Evolutionary conservation across 2,797 vertebrate genomes (phyloP), one percentile per base, ranked within the genome.

Genomic region (Knipowitschia caucasica): DNA sequence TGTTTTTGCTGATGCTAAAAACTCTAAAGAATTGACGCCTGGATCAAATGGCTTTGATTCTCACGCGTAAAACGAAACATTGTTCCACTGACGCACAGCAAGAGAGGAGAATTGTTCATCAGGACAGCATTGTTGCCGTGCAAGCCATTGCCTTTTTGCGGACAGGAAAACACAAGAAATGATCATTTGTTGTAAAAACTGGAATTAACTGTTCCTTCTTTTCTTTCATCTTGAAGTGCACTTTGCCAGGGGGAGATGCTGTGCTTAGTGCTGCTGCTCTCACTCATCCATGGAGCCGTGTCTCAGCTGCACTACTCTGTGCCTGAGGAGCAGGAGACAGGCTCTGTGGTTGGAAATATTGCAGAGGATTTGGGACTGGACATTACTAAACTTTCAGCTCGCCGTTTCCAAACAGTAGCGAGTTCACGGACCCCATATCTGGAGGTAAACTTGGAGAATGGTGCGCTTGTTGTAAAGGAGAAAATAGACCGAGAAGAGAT

Each of bases 311-410:
- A 92, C 82, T 98, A 95, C 85, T 93, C 93, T 30, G 95, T 98
- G 66, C 93, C 94, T 62, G 96, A 99, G 82, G 96, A 99, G 81
- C 92, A 96, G 82, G 96, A 97, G 53, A 93, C 94, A 77, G 96
- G 95, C 78, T 94, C 95, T 1, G 94, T 98, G 77, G 95, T 98
- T 91, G 96, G 95, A 69, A 99, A 98, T 92, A 97, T 99, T 55
- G 95, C 96, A 25, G 95, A 98, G 88, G 95, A 98, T 80, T 88
- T 99, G 91, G 95, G 96, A 76, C 91, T 98, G 91, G 95, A 98
- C 93, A 93, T 98, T 64, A 98, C 95, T 78, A 97, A 99, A 94
- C 95, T 99, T 93, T 94, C 94, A 33, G 92, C 93, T 75, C 94
- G 96, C 77, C 91, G 94, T 61, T 99, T 98, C 71, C 96, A 98